Percentiles rank a stretch among this genome's conserved stretches.
Conservation (phyloP, 2,888 invertebrate genomes). For the Diadegma fenestrale region DNA sequence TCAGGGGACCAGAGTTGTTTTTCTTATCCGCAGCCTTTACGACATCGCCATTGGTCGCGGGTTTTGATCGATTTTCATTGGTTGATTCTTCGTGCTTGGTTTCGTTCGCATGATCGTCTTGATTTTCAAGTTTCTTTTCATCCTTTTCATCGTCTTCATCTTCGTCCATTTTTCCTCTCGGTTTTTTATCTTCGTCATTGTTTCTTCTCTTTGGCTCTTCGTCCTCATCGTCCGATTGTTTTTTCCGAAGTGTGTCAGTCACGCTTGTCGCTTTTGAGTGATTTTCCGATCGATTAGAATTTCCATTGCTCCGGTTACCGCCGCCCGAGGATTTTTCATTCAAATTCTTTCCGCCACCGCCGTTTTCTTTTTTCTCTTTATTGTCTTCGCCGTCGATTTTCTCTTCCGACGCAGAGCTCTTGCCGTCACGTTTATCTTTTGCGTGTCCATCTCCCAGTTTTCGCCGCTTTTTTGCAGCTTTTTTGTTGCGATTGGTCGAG, state of each 20-base stretch:
- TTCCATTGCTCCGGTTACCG: slow-evolving; percentile 35
- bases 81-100: neutral
- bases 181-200: neutral
- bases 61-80: neutral
- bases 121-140: neutral
- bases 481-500: neutral
- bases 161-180: neutral
- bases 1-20: neutral
- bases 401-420: slow-evolving; percentile 17
- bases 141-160: neutral
- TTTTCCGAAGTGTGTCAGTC: neutral
- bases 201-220: neutral
- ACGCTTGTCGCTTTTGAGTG: neutral
- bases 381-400: neutral
- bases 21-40: neutral
- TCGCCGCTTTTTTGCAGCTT: neutral
- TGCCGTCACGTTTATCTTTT: slow-evolving; percentile 12
- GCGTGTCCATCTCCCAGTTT: neutral
- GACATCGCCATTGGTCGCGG: neutral
- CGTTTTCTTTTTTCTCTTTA: slow-evolving; percentile 5
- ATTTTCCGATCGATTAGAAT: neutral
- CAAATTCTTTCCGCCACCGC: neutral
- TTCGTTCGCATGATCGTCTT: neutral
- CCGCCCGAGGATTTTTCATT: slow-evolving; percentile 35
- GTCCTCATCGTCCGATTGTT: slow-evolving; percentile 10